Evolutionary conservation across 53 echinoderm and acorn worm genomes (phyloP).

Genomic region (Actinopyga echinites): DNA sequence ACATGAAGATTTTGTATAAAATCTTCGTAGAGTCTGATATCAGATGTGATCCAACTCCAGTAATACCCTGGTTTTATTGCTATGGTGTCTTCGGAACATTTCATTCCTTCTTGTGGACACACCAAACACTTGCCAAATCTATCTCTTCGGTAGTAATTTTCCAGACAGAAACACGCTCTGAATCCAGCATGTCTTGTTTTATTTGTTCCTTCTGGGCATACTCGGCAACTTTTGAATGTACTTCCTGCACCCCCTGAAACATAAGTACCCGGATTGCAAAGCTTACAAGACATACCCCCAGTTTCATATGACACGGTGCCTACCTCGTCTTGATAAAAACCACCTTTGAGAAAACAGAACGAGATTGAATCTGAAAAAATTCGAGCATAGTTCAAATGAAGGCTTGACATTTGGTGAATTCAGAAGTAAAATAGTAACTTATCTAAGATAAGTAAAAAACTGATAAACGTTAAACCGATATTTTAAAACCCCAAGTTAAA

Average conservation of each 20-base stretch:
- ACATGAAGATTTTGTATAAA: too few species aligned
- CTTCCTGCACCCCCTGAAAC: background rate
- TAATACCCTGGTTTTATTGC: background rate
- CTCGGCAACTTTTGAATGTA: background rate
- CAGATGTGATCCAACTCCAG: background rate
- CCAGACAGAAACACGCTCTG: constrained; percentile 4
- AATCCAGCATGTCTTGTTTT: background rate
- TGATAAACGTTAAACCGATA: too few species aligned
- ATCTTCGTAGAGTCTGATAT: too few species aligned
- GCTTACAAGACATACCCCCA: background rate
- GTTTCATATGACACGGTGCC: too few species aligned
- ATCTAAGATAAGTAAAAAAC: too few species aligned
- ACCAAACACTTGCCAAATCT: background rate
- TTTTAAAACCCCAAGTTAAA: too few species aligned
- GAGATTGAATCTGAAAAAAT: too few species aligned
- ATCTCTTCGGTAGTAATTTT: constrained; percentile 13
- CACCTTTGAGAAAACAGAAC: background rate
- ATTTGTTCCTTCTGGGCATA: constrained; percentile 10
- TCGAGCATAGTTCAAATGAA: too few species aligned
- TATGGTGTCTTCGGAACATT: background rate
- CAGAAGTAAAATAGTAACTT: too few species aligned
- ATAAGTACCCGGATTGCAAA: background rate
- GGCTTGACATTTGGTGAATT: too few species aligned
- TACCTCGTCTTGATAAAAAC: too few species aligned
- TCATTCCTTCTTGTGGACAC: background rate